Conservation (phyloP, 2,113 vertebrate genomes). For the Cheilinus undulatus region DNA sequence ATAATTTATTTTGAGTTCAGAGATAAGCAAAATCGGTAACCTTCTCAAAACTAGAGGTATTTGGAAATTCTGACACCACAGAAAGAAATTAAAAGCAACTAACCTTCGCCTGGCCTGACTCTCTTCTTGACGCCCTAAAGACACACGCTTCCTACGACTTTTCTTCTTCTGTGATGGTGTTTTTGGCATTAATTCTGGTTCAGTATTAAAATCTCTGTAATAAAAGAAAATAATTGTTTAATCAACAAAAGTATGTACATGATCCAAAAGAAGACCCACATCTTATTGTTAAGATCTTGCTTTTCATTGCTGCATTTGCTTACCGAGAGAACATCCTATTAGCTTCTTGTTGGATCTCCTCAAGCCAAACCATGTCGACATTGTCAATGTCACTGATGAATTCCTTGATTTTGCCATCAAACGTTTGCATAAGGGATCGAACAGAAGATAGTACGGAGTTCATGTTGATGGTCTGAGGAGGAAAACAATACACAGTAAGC, state of each 20-base stretch:
- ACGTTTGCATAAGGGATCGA: constrained; percentile 79
- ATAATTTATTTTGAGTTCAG: background rate
- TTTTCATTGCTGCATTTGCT: background rate
- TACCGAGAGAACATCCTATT: constrained; percentile 90
- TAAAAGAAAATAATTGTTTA: background rate
- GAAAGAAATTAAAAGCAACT: constrained; percentile 5
- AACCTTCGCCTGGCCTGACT: constrained; percentile 85
- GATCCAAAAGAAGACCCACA: background rate
- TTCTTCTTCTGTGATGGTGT: constrained; percentile 95
- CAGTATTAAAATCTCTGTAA: constrained; percentile 86
- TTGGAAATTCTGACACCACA: background rate
- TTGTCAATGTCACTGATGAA: constrained; percentile 84
- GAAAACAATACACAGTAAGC: background rate
- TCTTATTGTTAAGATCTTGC: too few species aligned
- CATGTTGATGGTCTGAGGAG: constrained; percentile 69
- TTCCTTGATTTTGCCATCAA: constrained; percentile 82
- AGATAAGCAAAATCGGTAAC: background rate
- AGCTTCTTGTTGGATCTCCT: constrained; percentile 91
- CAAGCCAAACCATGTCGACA: constrained; percentile 90
- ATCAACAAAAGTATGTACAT: background rate
- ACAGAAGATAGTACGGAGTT: constrained; percentile 68
- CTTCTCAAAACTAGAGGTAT: background rate
- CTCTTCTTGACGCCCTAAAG: constrained; percentile 79
- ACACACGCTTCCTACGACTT: constrained; percentile 86
- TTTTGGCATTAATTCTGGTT: constrained; percentile 95